Base-by-base conservation (phyloP, 1,140 invertebrate species). In the Chironomus tepperi region DNA sequence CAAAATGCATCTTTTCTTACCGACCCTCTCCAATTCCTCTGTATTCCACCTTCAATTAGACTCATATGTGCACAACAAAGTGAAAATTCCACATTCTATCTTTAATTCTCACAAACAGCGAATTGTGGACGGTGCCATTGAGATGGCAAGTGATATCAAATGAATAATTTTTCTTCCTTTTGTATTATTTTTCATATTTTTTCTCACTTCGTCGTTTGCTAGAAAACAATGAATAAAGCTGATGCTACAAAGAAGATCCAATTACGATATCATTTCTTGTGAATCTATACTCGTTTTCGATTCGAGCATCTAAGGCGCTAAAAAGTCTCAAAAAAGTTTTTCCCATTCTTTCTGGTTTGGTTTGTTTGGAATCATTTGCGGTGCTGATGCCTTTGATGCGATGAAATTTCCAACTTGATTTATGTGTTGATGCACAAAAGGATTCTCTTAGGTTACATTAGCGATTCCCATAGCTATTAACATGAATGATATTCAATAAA, bases 401-500 rank as follows among this genome's bases (percentile, higher is more conserved):
- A 10, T 10, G 47, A 57, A 57, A 57, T n/a, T 57, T 12, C 47
- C 9, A 70, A 19, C 65, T 70, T 70, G 65, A 70, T 70, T 70
- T 70, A 70, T 70, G 19, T 70, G 9, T 70, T 18, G 9, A 3
- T 70, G 19, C 65, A 70, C 47, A 57, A 57, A 57, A 57, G 47
- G 47, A 57, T 57, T 19, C 65, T 18, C n/a, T 70, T 18, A 70
- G 16, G 3, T 18, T 18, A 16, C 16, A 70, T 9, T 18, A 70
- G 16, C 19, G 18, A 70, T 70, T 70, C 65, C 65, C 65, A 70
- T 7, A 21, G 19, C 65, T 70, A 70, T 70, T 70, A 70, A 70
- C 65, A 70, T 70, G 16, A 70, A 70, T 70, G 65, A 70, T 70
- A 70, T 70, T 70, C 65, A 70, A 70, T 70, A 70, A 70, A 21